Base-by-base conservation (phyloP, 2,797 vertebrate species). In the Lithobates sylvaticus region DNA sequence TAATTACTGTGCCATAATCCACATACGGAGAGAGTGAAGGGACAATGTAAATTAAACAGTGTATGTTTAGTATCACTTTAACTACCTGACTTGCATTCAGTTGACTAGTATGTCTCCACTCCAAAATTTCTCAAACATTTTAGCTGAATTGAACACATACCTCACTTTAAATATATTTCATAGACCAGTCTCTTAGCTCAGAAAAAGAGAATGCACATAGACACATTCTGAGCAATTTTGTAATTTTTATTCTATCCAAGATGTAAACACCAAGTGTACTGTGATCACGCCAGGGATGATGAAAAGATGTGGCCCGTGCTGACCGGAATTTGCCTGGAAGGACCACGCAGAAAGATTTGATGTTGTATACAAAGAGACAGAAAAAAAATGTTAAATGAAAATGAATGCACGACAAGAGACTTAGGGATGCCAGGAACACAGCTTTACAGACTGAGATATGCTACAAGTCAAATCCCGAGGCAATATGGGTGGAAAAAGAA, bases 211-310 rank as follows among this genome's bases (percentile, higher is more conserved):
- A 18, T 54, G 15, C 16, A 16, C 15, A 47, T 18, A 54, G 50
- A 54, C 3, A 18, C 50, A 47, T 61, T 81, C 27, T 9, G 65
- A 86, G 69, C 78, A 82, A 39, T 71, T 68, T 78, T 67, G 78
- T 47, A n/a, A 54, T 83, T 87, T 87, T 54, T 18, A 18, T 54
- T 54, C 50, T 54, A 4, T 47, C 65, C 65, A 68, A 83, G 78
- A 78, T 74, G 32, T 77, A 72, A 77, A 68, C 75, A 87, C 70
- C 39, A 78, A 44, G 80, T 75, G 13, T 82, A 73, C 65, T 50
- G 79, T 71, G 77, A 81, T 89, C 88, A 80, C 84, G 86, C 76
- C 90, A 88, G 90, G 86, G 84, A 81, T 81, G 74, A 88, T 70
- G 80, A 86, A 78, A 83, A 76, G 69, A 83, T 83, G 58, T 78